phyloP scores from a whole-genome alignment of 2,888 invertebrate genomes.

The Bombylius discolor region DNA sequence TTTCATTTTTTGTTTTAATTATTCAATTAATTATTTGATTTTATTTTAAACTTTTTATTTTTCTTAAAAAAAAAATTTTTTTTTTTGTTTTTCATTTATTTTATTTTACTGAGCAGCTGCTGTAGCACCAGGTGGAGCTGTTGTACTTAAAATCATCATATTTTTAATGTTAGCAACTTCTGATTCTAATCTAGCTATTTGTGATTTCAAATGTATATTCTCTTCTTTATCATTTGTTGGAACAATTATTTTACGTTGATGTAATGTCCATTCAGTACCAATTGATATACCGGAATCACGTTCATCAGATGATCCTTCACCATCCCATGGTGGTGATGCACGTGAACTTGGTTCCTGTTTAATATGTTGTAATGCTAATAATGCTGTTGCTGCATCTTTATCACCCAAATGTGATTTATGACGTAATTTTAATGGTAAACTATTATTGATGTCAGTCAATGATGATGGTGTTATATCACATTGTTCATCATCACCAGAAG shows the following conservation, averaged over 20 bases:
- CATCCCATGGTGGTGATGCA: conserved; percentile 75
- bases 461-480: conserved; percentile 39
- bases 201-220: conserved; percentile 66
- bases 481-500: conserved; percentile 39
- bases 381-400: conserved; percentile 71
- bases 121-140: conserved; percentile 17
- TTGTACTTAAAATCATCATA: conserved; percentile 52
- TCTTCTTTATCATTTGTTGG: conserved; percentile 38
- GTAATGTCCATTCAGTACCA: conserved; percentile 38
- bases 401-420: conserved; percentile 85
- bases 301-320: conserved; percentile 81
- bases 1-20: too few relatives aligned
- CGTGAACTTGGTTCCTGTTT: conserved; percentile 73
- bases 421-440: conserved; percentile 77
- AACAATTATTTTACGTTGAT: conserved; percentile 26
- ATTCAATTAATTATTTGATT: too few relatives aligned
- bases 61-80: background rate
- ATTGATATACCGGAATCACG: conserved; percentile 80
- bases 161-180: conserved; percentile 84
- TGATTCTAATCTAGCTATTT: conserved; percentile 75
- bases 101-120: conserved; percentile 4
- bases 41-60: background rate
- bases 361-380: conserved; percentile 70
- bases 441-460: conserved; percentile 52
- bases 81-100: background rate